Percentiles rank a stretch among this genome's conserved stretches.
Evolutionary conservation across 2,113 vertebrate species (phyloP).

Genomic region (Petrocephalus microphthalmus): DNA sequence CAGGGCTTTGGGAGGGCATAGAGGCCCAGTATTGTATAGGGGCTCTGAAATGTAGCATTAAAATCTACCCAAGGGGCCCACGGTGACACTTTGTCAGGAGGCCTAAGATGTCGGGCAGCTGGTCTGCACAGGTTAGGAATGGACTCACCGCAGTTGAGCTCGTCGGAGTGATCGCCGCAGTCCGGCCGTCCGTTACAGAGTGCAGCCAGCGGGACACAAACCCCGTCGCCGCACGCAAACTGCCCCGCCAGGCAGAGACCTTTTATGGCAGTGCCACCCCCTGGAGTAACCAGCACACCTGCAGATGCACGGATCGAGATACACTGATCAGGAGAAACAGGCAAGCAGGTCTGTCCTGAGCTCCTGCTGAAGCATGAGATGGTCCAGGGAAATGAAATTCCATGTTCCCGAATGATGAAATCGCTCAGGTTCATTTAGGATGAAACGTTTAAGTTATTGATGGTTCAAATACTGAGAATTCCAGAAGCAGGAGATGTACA

Average conservation of each 20-base stretch:
- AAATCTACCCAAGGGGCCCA: too few relatives aligned
- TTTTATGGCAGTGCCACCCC: conserved; percentile 28
- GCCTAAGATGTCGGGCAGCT: background rate
- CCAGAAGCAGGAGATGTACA: background rate
- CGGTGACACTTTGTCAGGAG: background rate
- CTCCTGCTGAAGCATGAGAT: background rate
- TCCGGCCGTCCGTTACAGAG: conserved; percentile 59
- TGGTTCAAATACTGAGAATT: background rate
- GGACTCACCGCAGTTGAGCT: conserved; percentile 55
- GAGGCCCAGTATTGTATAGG: too few relatives aligned
- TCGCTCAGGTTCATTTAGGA: background rate
- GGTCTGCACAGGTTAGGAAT: background rate
- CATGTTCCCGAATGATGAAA: background rate
- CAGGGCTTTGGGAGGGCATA: too few relatives aligned
- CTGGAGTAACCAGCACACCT: conserved; percentile 57
- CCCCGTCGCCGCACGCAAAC: conserved; percentile 51
- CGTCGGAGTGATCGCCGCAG: conserved; percentile 54
- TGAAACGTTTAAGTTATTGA: background rate
- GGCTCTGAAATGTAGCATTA: too few relatives aligned
- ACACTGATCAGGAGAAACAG: background rate
- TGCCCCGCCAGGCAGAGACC: conserved; percentile 42
- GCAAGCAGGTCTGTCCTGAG: background rate
- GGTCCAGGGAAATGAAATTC: background rate
- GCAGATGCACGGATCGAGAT: background rate
- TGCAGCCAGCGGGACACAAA: conserved; percentile 51